These are phyloP conservation scores for Saccostrea echinata DNA, from an alignment of 1,140 invertebrate genomes.

Conservation along the genomic window DNA sequence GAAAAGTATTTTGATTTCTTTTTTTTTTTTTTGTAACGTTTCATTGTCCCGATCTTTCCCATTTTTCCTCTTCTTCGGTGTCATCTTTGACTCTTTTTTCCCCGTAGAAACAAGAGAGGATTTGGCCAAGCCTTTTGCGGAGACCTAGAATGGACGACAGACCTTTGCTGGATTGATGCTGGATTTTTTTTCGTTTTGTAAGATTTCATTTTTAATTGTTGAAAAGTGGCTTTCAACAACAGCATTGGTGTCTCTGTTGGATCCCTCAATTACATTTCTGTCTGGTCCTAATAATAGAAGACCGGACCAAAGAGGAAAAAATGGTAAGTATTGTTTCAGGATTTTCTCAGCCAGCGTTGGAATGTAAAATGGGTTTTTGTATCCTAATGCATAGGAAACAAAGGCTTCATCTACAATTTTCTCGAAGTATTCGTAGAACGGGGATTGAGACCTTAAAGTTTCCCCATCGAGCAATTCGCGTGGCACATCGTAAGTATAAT, in stretches of 20 bases:
- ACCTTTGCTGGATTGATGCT: constrained; percentile 23
- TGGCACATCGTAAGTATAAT: too few species aligned
- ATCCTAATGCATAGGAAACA: neutral
- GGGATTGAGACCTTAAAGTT: too few species aligned
- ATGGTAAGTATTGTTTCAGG: neutral
- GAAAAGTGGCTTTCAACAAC: neutral
- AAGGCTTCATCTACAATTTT: neutral
- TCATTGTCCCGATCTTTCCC: neutral
- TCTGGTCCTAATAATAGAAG: neutral
- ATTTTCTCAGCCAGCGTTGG: neutral
- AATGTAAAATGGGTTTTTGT: neutral
- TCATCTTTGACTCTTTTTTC: neutral
- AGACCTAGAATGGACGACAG: constrained; percentile 11
- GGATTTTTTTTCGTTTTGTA: neutral
- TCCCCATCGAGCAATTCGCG: too few species aligned
- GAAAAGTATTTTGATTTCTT: constrained; percentile 37
- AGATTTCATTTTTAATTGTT: constrained; percentile 12
- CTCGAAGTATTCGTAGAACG: too few species aligned
- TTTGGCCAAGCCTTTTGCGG: constrained; percentile 26
- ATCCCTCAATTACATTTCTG: neutral
- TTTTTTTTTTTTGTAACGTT: neutral
- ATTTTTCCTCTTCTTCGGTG: constrained; percentile 33
- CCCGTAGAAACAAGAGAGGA: neutral
- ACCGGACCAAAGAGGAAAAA: constrained; percentile 33
- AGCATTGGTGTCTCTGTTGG: neutral